These are phyloP conservation scores for Mus minutoides DNA, from an alignment of 2,797 vertebrate genomes.

Conservation along the genomic window DNA sequence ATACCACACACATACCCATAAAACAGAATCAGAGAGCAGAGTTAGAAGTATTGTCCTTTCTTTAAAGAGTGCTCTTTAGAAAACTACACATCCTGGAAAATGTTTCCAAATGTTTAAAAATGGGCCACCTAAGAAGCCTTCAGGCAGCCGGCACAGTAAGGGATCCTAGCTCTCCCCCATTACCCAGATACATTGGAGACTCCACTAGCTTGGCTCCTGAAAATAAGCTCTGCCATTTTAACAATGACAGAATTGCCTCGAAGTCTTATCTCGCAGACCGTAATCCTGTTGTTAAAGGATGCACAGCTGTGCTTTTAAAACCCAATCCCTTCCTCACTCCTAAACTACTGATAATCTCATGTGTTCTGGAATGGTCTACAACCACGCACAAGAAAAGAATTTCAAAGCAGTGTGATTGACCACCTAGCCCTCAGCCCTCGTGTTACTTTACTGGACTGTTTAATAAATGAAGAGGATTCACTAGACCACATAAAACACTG, in stretches of 20 bases:
- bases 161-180: accelerated
- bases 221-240: no score
- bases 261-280: background rate
- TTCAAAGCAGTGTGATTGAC: background rate
- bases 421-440: background rate
- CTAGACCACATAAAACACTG: slow-evolving; percentile 82
- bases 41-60: background rate
- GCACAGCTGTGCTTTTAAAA: background rate
- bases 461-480: slow-evolving; percentile 75
- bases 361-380: background rate
- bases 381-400: background rate
- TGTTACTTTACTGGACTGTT: background rate
- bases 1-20: background rate
- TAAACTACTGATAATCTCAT: background rate
- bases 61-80: slow-evolving; percentile 16
- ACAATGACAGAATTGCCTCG: background rate
- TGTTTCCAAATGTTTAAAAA: background rate
- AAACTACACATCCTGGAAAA: background rate
- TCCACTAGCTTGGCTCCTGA: no score
- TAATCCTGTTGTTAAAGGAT: background rate
- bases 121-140: background rate
- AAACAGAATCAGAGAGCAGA: background rate
- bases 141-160: accelerated
- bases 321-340: background rate
- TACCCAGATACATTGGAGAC: background rate